These are phyloP conservation scores for Poecilia gillii DNA, from an alignment of 2,797 vertebrate genomes.

Conservation along the genomic window DNA sequence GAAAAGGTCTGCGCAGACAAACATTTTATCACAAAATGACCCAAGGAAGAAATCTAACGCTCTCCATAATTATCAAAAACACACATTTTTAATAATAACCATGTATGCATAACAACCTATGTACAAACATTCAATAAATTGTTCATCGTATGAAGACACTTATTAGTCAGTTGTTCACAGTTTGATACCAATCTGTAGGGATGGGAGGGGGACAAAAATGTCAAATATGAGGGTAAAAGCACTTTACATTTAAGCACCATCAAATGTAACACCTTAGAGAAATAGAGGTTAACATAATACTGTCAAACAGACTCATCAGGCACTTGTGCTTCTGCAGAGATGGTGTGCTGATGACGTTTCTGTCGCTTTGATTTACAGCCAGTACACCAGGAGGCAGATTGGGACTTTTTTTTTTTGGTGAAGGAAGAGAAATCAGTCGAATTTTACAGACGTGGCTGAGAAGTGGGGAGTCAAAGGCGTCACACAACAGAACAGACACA, in stretches of 20 bases:
- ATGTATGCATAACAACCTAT: conserved; percentile 48
- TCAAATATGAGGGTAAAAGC: conserved; percentile 19
- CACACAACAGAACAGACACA: conserved; percentile 52
- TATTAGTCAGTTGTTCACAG: conserved; percentile 43
- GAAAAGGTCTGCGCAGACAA: background rate
- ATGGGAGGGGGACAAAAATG: background rate
- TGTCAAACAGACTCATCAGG: conserved; percentile 14
- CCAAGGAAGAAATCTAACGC: conserved; percentile 62
- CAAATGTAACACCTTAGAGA: conserved; percentile 31
- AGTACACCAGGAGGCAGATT: conserved; percentile 51
- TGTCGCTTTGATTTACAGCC: conserved; percentile 8
- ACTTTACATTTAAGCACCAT: conserved; percentile 24
- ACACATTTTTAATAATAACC: conserved; percentile 44
- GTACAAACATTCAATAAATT: conserved; percentile 64
- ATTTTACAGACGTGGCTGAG: conserved; percentile 30
- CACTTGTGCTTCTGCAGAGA: conserved; percentile 19
- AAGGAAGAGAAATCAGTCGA: conserved; percentile 30
- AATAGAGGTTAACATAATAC: conserved; percentile 32
- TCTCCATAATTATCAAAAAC: conserved; percentile 60
- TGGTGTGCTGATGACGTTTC: conserved; percentile 13
- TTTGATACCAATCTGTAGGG: conserved; percentile 32
- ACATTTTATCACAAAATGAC: conserved; percentile 16
- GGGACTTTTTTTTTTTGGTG: conserved; percentile 5
- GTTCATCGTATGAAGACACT: conserved; percentile 53
- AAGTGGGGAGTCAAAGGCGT: conserved; percentile 53